Percentiles rank a stretch among this genome's conserved stretches.
These are phyloP conservation scores for Harmothoe impar DNA, from an alignment of 2,888 invertebrate species.

Conservation along the genomic window DNA sequence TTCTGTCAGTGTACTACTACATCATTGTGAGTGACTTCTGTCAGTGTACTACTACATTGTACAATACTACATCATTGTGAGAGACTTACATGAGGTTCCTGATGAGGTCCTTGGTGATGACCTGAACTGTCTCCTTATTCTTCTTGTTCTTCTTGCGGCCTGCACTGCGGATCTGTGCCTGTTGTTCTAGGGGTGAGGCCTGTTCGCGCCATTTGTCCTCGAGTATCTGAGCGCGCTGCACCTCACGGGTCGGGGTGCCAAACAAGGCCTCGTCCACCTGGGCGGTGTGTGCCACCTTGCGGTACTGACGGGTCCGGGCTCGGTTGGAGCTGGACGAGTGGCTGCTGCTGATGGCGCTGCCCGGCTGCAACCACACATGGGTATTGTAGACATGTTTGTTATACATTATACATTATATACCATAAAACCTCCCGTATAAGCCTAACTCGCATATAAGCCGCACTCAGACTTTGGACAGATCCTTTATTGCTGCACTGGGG, in stretches of 20 bases:
- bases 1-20: too few species aligned
- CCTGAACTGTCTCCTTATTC: conserved; percentile 80
- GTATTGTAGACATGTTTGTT: too few species aligned
- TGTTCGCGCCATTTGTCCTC: conserved; percentile 73
- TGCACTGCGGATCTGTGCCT: conserved; percentile 74
- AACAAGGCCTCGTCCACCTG: conserved; percentile 83
- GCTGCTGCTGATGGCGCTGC: conserved; percentile 78
- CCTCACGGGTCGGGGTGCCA: conserved; percentile 75
- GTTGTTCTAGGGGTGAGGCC: conserved; percentile 69
- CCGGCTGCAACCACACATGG: conserved; percentile 75
- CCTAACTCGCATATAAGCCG: too few species aligned
- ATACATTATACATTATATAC: too few species aligned
- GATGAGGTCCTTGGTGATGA: conserved; percentile 83
- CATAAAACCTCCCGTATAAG: too few species aligned
- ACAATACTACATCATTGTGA: background rate
- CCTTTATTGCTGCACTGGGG: too few species aligned
- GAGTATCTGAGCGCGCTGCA: conserved; percentile 75
- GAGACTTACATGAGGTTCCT: conserved; percentile 82
- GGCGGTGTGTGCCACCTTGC: conserved; percentile 80
- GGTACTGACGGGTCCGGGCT: conserved; percentile 80
- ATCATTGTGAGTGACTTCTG: too few species aligned
- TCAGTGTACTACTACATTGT: background rate
- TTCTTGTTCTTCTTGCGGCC: conserved; percentile 73
- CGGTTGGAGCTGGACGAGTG: conserved; percentile 78
- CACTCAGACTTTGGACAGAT: too few species aligned